Evolutionary conservation across 92 coral and sea anemone species (phyloP).

Genomic region (Desmophyllum pertusum): DNA sequence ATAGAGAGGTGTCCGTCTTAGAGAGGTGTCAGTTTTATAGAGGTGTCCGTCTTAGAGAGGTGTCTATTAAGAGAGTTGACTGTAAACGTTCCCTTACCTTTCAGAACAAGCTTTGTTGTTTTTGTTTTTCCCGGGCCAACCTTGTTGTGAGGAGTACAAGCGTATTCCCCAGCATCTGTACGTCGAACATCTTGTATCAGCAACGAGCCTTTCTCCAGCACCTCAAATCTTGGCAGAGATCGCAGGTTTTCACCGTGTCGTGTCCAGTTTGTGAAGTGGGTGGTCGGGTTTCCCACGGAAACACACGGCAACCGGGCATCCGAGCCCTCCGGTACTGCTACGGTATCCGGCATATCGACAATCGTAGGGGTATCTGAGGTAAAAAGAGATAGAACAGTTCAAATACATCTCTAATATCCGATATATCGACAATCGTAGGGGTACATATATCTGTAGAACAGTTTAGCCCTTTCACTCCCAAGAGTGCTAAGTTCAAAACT

Average conservation of each 20-base stretch:
- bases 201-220: conserved; percentile 84
- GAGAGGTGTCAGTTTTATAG: too few relatives aligned
- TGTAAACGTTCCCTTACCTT: conserved; percentile 53
- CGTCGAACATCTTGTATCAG: conserved; percentile 76
- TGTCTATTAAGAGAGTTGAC: too few relatives aligned
- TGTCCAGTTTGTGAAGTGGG: conserved; percentile 82
- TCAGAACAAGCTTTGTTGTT: conserved; percentile 71
- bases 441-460: conserved; percentile 65
- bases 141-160: conserved; percentile 86
- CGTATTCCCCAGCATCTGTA: conserved; percentile 82
- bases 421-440: conserved; percentile 65
- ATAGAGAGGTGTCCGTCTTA: too few relatives aligned
- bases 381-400: conserved; percentile 2
- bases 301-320: conserved; percentile 91
- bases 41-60: too few relatives aligned
- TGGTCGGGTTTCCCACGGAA: conserved; percentile 85
- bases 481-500: too few relatives aligned
- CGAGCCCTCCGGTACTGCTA: conserved; percentile 71
- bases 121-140: conserved; percentile 78
- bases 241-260: conserved; percentile 58
- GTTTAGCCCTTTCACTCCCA: too few relatives aligned
- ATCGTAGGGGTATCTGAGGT: conserved; percentile 74
- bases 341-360: conserved; percentile 51
- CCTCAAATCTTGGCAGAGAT: conserved; percentile 56
- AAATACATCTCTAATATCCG: not conserved